A percentile compares a stretch with the other conserved stretches of the same genome.
Evolutionary conservation across 1,140 invertebrate genomes (phyloP).

Genomic region (Pseudomyrmex concolor): DNA sequence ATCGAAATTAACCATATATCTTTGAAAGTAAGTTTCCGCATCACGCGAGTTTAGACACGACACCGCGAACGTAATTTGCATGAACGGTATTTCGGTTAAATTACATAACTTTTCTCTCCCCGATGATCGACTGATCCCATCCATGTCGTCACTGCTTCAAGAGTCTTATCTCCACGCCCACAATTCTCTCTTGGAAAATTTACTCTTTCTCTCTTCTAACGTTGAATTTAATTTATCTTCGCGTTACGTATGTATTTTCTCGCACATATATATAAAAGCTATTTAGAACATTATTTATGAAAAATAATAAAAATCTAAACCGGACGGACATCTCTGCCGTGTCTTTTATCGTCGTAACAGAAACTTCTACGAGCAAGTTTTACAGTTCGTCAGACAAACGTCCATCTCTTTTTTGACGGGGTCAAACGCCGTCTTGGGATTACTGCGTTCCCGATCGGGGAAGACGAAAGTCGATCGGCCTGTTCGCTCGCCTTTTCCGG

Average conservation of each 20-base stretch:
- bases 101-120: constrained; percentile 69
- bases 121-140: constrained; percentile 50
- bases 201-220: not conserved
- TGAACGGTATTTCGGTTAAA: constrained; percentile 68
- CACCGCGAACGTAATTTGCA: constrained; percentile 63
- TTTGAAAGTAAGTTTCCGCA: constrained; percentile 70
- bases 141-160: not conserved
- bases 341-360: not conserved
- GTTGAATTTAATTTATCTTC: too few species aligned
- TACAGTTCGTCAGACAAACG: not conserved
- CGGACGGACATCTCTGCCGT: not conserved
- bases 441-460: constrained; percentile 11
- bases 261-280: too few species aligned
- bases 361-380: not conserved
- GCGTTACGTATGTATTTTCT: too few species aligned
- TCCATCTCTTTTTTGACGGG: constrained; percentile 39
- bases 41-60: constrained; percentile 60
- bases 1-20: constrained; percentile 67
- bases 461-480: constrained; percentile 15
- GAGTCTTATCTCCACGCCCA: constrained; percentile 21
- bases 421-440: constrained; percentile 46
- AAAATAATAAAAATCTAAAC: too few species aligned
- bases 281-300: too few species aligned
- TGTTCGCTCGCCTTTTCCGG: constrained; percentile 15
- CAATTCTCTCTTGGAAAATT: constrained; percentile 22